Evolutionary conservation across 2,888 invertebrate genomes (phyloP).

Genomic region (Caradrina kadenii): DNA sequence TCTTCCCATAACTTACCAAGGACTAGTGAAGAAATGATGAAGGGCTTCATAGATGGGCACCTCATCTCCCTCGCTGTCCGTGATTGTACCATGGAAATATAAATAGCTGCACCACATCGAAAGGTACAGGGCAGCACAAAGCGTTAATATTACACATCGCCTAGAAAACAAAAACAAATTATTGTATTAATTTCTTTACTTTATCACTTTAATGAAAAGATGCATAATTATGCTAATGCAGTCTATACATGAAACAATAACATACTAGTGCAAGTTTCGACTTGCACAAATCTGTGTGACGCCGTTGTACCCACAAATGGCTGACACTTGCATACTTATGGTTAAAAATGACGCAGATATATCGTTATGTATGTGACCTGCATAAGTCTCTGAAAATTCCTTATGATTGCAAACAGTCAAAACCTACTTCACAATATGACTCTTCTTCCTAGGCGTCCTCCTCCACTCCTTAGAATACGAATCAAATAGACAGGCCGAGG

Average conservation of each 20-base stretch:
- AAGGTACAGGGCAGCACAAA: constrained; percentile 93
- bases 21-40: constrained; percentile 96
- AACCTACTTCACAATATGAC: constrained; percentile 77
- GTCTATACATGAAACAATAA: no score
- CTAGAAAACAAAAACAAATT: constrained; percentile 73
- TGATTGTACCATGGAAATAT: constrained; percentile 96
- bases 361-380: no score
- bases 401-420: neutral
- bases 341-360: no score
- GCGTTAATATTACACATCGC: constrained; percentile 90
- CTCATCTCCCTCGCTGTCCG: constrained; percentile 96
- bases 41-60: constrained; percentile 97
- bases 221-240: no score
- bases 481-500: constrained; percentile 93
- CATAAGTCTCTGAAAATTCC: neutral
- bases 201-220: neutral
- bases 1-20: constrained; percentile 88
- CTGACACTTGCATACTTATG: no score
- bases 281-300: no score
- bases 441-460: constrained; percentile 88
- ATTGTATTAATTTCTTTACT: neutral
- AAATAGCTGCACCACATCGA: constrained; percentile 94
- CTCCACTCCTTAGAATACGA: constrained; percentile 95
- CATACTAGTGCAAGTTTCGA: no score
- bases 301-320: no score